Evolutionary conservation across 2,888 invertebrate species (phyloP), one percentile per base, ranked within the genome.

Genomic region (Eristalinus sepulchralis): DNA sequence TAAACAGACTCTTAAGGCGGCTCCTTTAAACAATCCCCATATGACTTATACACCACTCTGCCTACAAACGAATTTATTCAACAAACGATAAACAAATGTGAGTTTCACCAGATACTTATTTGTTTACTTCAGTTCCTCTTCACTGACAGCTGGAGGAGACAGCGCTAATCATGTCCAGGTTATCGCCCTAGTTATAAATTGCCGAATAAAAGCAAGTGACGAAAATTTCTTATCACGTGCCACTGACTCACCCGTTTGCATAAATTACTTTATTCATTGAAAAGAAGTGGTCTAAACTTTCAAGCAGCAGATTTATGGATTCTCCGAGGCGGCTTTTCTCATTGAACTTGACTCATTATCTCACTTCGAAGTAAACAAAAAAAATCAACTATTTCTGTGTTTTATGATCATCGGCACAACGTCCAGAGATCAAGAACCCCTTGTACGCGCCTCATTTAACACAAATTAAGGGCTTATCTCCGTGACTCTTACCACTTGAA

Each of bases 151-250:
- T 6, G 31, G 70, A n/a, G n/a, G 47, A 60, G 11, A 39, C 71
- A 22, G n/a, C 22, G 4, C 68, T 47, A 71, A 60, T 60, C 27
- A 27, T 2, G 1, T 31, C 39, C 27, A 39, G 71, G 71, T 39
- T 71, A 71, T 71, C 71, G 71, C 20, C 31, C 20, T 20, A 39
- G 27, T 9, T 20, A 10, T 39, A 71, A 39, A 71, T 71, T 71
- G 20, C 68, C 34, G 20, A 71, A 70, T 59, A 20, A 24, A 6
- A 13, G 11, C 68, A 20, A 34, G 33, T 55, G 57, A 2, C 68
- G 24, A 34, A 57, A 68, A 36, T 34, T 57, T 22, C 34, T 57
- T 68, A 68, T 68, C 68, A 57, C 57, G 9, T 34, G 57, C 31
- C 34, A 68, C 22, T 68, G 68, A 57, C 34, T 68, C 68, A 68